A percentile compares a stretch with the other conserved stretches of the same genome.
Conservation (phyloP, 1,140 invertebrate genomes). For the Euura lappo region DNA sequence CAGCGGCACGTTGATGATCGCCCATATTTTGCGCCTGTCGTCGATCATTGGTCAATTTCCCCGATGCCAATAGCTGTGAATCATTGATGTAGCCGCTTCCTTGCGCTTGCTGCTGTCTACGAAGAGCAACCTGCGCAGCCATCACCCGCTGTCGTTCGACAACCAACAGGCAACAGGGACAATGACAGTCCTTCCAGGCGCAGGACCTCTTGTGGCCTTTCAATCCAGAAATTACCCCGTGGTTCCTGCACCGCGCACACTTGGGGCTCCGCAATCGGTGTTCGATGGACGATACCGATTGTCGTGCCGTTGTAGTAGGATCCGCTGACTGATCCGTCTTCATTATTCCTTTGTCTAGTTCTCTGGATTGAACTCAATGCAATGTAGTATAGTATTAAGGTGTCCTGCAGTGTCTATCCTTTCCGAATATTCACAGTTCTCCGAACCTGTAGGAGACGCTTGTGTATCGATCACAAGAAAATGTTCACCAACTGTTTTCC, state of each 20-base stretch:
- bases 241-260: conserved; percentile 87
- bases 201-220: conserved; percentile 87
- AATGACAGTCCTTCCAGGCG: conserved; percentile 81
- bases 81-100: conserved; percentile 32
- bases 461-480: too few relatives aligned
- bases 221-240: conserved; percentile 86
- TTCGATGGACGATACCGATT: conserved; percentile 24
- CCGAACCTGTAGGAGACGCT: too few relatives aligned
- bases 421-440: too few relatives aligned
- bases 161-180: conserved; percentile 86
- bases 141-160: conserved; percentile 87
- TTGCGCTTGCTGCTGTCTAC: conserved; percentile 69
- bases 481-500: too few relatives aligned
- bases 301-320: background rate
- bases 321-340: conserved; percentile 14
- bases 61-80: conserved; percentile 21
- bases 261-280: conserved; percentile 75
- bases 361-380: too few relatives aligned
- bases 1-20: conserved; percentile 56
- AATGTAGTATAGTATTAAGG: too few relatives aligned
- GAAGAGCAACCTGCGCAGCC: conserved; percentile 76
- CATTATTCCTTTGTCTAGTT: background rate
- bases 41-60: conserved; percentile 19
- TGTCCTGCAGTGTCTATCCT: too few relatives aligned
- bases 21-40: conserved; percentile 17